These are phyloP conservation scores for Parazoanthus darwini DNA, from an alignment of 92 coral and sea anemone species.

Conservation along the genomic window DNA sequence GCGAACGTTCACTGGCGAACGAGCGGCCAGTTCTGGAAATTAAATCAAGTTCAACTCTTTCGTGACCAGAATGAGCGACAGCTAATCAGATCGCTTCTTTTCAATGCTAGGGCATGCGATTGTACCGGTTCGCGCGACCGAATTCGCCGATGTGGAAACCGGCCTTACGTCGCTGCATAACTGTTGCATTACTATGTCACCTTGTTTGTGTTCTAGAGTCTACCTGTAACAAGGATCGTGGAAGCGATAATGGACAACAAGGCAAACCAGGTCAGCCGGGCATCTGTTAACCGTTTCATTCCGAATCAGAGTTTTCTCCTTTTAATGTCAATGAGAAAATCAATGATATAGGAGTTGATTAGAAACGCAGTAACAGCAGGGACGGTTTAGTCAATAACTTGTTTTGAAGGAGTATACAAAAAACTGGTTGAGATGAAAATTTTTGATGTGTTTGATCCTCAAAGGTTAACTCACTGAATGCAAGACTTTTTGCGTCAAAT, in stretches of 20 bases:
- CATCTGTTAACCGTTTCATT: neutral
- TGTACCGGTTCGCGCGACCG: too few species aligned
- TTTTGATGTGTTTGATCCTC: neutral
- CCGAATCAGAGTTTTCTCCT: neutral
- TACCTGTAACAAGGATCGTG: constrained; percentile 88
- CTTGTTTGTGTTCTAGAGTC: constrained; percentile 54
- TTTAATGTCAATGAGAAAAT: neutral
- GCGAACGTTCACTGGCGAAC: too few species aligned
- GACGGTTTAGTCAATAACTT: too few species aligned
- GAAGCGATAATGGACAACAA: constrained; percentile 96
- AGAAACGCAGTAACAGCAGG: too few species aligned
- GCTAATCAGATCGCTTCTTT: too few species aligned
- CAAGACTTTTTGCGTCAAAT: neutral
- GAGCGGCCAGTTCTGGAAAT: too few species aligned
- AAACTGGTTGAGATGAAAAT: neutral
- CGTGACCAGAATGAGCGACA: too few species aligned
- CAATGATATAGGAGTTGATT: too few species aligned
- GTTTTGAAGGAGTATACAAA: too few species aligned
- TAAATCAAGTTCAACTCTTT: too few species aligned
- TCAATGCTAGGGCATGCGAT: too few species aligned
- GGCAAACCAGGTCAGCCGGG: constrained; percentile 75
- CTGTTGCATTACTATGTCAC: neutral
- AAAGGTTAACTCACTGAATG: neutral
- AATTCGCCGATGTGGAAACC: too few species aligned
- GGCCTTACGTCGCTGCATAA: neutral